Conservation (phyloP, 1,140 invertebrate genomes). For the Trissolcus basalis region DNA sequence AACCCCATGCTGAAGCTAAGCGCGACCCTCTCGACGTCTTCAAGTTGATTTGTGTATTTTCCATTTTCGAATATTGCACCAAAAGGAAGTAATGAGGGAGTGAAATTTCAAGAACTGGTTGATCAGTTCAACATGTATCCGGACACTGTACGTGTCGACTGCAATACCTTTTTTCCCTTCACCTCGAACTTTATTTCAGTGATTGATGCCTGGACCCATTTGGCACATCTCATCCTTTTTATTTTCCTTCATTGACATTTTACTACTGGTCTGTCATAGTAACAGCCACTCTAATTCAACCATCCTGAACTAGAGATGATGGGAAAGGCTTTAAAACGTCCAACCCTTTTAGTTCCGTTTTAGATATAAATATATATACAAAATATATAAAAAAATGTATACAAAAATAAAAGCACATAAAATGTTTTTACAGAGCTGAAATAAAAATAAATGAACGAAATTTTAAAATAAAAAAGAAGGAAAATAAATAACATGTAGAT, state of each 20-base stretch:
- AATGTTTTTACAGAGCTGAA: no score
- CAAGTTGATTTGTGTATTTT: constrained; percentile 46
- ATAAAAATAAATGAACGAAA: no score
- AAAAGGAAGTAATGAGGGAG: constrained; percentile 15
- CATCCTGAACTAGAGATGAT: no score
- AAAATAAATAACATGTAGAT: no score
- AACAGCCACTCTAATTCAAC: no score
- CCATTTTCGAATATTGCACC: constrained; percentile 51
- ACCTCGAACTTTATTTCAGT: neutral
- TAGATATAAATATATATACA: no score
- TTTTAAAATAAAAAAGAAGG: no score
- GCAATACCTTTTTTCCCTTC: neutral
- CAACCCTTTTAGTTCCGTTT: no score
- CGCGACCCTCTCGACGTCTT: constrained; percentile 50
- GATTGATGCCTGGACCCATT: neutral
- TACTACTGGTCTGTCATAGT: neutral
- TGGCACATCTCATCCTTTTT: neutral
- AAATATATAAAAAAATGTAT: no score
- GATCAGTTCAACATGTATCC: constrained; percentile 14
- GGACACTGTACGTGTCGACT: constrained; percentile 8
- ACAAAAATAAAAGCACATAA: no score
- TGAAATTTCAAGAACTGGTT: constrained; percentile 18
- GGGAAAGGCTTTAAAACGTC: no score
- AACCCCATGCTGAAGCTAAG: constrained; percentile 65
- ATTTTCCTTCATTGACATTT: no score